These are phyloP conservation scores for Eudasyphora cyanicolor DNA, from an alignment of 2,888 invertebrate species.

Conservation along the genomic window DNA sequence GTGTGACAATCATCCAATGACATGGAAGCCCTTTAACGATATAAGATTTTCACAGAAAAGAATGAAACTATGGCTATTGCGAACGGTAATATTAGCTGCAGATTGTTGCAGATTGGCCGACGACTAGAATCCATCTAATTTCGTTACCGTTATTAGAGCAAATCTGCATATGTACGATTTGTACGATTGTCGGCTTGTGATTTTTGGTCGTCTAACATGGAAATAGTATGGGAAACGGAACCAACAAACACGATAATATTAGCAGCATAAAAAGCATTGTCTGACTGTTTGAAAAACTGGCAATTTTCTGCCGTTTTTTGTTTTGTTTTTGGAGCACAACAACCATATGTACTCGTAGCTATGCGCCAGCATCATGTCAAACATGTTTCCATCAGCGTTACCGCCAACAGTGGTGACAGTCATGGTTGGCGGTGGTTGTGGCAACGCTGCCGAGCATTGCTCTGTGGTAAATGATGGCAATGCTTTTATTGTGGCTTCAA, in stretches of 20 bases:
- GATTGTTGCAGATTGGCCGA: slow-evolving; percentile 55
- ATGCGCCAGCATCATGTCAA: slow-evolving; percentile 48
- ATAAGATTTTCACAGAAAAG: no score
- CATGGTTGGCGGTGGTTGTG: slow-evolving; percentile 53
- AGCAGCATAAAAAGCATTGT: not conserved
- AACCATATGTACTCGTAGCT: slow-evolving; percentile 27
- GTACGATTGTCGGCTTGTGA: slow-evolving; percentile 21
- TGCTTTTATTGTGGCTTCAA: slow-evolving; percentile 56
- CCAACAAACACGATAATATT: not conserved
- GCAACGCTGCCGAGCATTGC: no score
- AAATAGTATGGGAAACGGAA: not conserved
- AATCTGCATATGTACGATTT: slow-evolving; percentile 28
- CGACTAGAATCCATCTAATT: slow-evolving; percentile 65
- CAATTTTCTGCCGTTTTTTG: not conserved
- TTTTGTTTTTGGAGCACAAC: not conserved
- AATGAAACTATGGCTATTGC: no score
- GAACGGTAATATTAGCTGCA: slow-evolving; percentile 54
- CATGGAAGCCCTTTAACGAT: no score
- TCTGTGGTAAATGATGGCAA: slow-evolving; percentile 51
- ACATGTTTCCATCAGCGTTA: slow-evolving; percentile 49
- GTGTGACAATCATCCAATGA: no score
- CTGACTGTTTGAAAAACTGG: not conserved
- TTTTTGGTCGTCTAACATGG: no score
- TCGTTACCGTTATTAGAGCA: slow-evolving; percentile 63
- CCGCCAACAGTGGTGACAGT: slow-evolving; percentile 56